These are phyloP conservation scores for Diplazon laetatorius DNA, from an alignment of 2,888 invertebrate species.

Conservation along the genomic window DNA sequence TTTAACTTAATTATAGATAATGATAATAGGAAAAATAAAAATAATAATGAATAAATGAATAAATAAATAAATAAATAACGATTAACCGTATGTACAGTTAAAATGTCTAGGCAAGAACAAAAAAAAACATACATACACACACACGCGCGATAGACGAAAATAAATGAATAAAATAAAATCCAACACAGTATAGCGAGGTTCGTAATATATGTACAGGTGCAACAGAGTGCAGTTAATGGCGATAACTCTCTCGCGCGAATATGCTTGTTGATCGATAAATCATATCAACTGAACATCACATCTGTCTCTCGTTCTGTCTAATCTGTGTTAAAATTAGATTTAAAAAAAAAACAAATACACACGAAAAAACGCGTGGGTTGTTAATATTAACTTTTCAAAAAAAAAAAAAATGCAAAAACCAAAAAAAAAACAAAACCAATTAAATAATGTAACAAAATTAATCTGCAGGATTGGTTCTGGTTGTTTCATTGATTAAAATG, in stretches of 20 bases:
- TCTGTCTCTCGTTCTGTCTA: conserved; percentile 82
- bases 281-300: conserved; percentile 72
- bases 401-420: conserved; percentile 6
- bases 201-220: conserved; percentile 62
- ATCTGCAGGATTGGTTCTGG: conserved; percentile 36
- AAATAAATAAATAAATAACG: conserved; percentile 45
- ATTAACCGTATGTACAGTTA: conserved; percentile 55
- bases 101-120: conserved; percentile 40
- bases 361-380: conserved; percentile 76
- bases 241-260: conserved; percentile 22
- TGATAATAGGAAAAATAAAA: too few relatives aligned
- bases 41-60: too few relatives aligned
- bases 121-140: conserved; percentile 56
- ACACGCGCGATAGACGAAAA: too few relatives aligned
- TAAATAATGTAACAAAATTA: too few relatives aligned
- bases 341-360: conserved; percentile 78
- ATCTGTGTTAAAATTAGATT: too few relatives aligned
- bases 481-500: conserved; percentile 54
- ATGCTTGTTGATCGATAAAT: neutral
- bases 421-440: too few relatives aligned
- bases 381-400: conserved; percentile 59
- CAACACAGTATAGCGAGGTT: conserved; percentile 37
- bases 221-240: conserved; percentile 40
- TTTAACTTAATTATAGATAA: too few relatives aligned
- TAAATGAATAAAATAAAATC: conserved; percentile 32